Evolutionary conservation across 1,140 invertebrate species (phyloP).

Genomic region (Ditylenchus dipsaci): DNA sequence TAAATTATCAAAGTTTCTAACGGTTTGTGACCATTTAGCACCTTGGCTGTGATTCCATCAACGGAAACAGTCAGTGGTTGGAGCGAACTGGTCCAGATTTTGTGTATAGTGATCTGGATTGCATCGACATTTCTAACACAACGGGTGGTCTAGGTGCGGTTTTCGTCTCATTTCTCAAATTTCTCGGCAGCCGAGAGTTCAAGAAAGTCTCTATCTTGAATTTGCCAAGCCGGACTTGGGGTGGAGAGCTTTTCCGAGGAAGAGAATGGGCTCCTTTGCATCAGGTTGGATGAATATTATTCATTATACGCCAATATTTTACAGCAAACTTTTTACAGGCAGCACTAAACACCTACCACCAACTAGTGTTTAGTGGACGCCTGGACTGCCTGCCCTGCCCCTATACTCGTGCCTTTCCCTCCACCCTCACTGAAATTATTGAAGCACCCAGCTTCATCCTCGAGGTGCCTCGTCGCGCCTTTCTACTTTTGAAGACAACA

Average conservation of each 20-base stretch:
- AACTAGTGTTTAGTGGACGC: constrained; percentile 16
- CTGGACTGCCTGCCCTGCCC: constrained; percentile 3
- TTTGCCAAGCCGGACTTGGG: constrained; percentile 10
- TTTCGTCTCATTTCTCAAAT: constrained; percentile 18
- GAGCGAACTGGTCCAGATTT: no score
- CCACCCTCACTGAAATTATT: no score
- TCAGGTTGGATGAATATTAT: not conserved
- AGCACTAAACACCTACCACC: constrained; percentile 18
- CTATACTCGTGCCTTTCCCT: not conserved
- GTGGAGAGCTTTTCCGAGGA: not conserved
- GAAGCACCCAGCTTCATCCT: no score
- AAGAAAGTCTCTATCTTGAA: constrained; percentile 4
- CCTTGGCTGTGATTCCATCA: no score
- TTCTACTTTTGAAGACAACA: no score
- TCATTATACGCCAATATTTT: constrained; percentile 12
- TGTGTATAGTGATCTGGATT: no score
- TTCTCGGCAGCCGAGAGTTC: constrained; percentile 23
- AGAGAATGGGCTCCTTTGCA: constrained; percentile 13
- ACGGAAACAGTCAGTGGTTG: no score
- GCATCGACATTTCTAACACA: no score
- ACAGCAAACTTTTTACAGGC: constrained; percentile 4
- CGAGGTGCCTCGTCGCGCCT: no score
- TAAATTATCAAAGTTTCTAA: not conserved
- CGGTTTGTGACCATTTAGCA: no score
- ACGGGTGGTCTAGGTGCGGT: constrained; percentile 8